phyloP scores from a whole-genome alignment of 2,888 invertebrate species.

The Rotaria magnacalcarata region DNA sequence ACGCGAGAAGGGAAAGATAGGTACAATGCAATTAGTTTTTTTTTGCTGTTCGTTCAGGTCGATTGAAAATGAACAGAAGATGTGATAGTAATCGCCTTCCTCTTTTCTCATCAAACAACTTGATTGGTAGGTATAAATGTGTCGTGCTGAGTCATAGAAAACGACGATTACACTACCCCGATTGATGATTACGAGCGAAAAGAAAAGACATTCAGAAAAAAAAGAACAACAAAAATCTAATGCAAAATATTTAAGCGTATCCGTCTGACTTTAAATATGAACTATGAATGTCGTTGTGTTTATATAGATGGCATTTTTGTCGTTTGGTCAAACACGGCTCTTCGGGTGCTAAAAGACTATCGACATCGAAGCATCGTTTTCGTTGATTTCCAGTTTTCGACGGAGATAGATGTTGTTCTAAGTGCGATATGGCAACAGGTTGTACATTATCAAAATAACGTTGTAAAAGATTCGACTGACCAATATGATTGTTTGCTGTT shows the following conservation, averaged over 20 bases:
- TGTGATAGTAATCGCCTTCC: background rate
- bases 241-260: background rate
- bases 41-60: background rate
- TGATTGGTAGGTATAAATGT: background rate
- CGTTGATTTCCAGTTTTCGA: background rate
- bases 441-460: conserved; percentile 6
- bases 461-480: background rate
- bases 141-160: background rate
- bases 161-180: background rate
- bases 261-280: background rate
- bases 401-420: background rate
- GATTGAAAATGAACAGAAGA: background rate
- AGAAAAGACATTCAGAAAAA: background rate
- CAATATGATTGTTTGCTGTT: background rate
- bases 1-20: background rate
- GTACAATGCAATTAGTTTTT: background rate
- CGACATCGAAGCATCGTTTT: conserved; percentile 41
- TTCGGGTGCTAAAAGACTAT: conserved; percentile 43
- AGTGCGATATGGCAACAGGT: background rate
- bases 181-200: background rate
- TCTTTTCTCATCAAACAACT: background rate
- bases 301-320: background rate
- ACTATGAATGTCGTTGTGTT: background rate
- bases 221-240: background rate
- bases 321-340: background rate